Evolutionary conservation across 2,113 vertebrate genomes (phyloP).

Genomic region (Telmatochromis sp.): DNA sequence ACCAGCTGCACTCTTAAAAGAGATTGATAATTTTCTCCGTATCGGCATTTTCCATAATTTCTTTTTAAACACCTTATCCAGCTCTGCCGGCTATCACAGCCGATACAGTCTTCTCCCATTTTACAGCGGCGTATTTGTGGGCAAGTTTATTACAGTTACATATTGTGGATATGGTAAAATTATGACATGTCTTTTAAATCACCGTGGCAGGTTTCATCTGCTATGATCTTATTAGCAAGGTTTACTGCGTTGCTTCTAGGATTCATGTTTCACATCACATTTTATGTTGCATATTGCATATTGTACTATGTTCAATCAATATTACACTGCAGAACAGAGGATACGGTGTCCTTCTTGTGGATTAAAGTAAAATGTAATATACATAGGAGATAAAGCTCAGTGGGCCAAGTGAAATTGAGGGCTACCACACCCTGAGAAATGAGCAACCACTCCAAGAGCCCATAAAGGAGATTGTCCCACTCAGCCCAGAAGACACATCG

Average conservation of each 20-base stretch:
- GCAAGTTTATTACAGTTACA: background rate
- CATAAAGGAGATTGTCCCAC: background rate
- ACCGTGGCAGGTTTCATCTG: background rate
- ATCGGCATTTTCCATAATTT: background rate
- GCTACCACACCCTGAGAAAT: background rate
- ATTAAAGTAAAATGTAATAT: background rate
- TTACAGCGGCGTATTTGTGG: background rate
- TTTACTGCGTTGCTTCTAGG: background rate
- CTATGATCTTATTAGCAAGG: background rate
- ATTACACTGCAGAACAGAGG: background rate
- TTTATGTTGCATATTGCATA: background rate
- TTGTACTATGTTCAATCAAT: background rate
- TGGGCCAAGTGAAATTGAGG: background rate
- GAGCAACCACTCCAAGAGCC: background rate
- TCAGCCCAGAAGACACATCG: background rate
- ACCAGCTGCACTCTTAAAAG: background rate
- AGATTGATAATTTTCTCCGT: background rate
- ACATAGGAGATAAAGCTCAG: slow-evolving; percentile 16
- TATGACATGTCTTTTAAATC: background rate
- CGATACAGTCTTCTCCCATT: background rate
- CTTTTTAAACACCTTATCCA: background rate
- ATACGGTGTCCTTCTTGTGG: background rate
- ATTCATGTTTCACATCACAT: background rate
- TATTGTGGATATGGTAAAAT: background rate
- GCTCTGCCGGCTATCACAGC: background rate